Conservation (phyloP, 1,140 invertebrate genomes). For the Anastrepha ludens region DNA sequence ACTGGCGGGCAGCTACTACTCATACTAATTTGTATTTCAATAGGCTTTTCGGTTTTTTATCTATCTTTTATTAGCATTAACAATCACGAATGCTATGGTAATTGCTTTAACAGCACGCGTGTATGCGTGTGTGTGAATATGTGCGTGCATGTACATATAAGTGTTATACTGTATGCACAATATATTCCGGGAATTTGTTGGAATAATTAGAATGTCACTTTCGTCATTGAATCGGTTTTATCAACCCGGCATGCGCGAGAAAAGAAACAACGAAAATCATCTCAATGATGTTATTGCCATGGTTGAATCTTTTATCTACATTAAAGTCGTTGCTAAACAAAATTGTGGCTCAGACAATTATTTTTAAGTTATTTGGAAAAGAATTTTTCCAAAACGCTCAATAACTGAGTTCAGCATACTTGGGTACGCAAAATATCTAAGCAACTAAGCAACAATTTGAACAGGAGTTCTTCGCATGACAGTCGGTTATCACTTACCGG, state of each 20-base stretch:
- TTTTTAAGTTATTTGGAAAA: too few relatives aligned
- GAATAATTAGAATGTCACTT: conserved; percentile 31
- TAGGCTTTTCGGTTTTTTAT: conserved; percentile 25
- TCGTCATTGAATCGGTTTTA: neutral
- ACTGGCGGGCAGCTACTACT: neutral
- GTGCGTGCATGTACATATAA: neutral
- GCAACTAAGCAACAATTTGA: too few relatives aligned
- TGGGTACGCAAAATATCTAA: too few relatives aligned
- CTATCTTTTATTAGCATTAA: neutral
- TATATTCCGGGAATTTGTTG: conserved; percentile 14
- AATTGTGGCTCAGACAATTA: too few relatives aligned
- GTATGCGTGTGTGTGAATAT: neutral
- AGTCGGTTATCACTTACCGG: too few relatives aligned
- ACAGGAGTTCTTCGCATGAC: too few relatives aligned
- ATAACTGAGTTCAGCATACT: too few relatives aligned
- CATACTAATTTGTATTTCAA: conserved; percentile 40
- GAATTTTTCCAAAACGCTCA: too few relatives aligned
- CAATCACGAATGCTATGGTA: conserved; percentile 40
- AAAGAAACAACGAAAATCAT: neutral
- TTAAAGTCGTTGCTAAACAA: neutral
- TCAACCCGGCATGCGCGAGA: neutral
- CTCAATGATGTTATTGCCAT: neutral
- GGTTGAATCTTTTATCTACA: neutral
- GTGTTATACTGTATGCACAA: neutral
- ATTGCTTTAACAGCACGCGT: neutral